Conservation (phyloP, 1,140 invertebrate species). For the Bactericera cockerelli region DNA sequence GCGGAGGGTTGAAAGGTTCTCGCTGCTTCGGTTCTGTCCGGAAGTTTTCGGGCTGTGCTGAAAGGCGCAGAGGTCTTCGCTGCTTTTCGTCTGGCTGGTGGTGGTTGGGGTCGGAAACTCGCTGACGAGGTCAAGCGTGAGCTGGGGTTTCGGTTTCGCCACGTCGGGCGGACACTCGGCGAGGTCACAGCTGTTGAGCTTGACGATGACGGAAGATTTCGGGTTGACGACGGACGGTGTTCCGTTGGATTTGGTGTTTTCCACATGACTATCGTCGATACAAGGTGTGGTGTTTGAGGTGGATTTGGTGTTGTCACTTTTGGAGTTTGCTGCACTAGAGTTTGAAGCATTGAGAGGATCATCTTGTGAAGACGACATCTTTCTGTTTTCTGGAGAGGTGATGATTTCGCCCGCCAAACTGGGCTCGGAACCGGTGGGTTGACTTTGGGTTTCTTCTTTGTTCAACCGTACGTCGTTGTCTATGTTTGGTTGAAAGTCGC, state of each 20-base stretch:
- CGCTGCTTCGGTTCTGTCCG: conserved; percentile 30
- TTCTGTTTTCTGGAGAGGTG: too few species aligned
- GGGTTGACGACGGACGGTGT: background rate
- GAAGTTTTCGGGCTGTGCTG: conserved; percentile 28
- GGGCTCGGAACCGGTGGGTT: too few species aligned
- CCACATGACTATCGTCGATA: background rate
- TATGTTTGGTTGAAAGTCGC: too few species aligned
- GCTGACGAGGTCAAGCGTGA: background rate
- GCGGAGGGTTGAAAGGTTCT: conserved; percentile 41
- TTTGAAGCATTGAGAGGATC: too few species aligned
- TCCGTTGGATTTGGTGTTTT: background rate
- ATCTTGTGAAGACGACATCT: too few species aligned
- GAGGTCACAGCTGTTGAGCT: background rate
- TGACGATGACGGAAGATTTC: background rate
- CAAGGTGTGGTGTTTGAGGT: too few species aligned
- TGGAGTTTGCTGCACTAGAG: too few species aligned
- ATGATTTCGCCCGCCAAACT: too few species aligned
- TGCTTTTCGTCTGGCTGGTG: background rate
- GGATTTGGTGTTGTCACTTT: too few species aligned
- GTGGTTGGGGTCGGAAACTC: background rate
- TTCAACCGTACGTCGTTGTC: too few species aligned
- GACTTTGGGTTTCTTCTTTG: too few species aligned
- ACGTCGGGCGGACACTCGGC: background rate
- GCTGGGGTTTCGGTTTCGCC: conserved; percentile 7
- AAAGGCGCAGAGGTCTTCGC: background rate